Conservation (phyloP, 2,888 invertebrate genomes). For the Dimorphilus gyrociliatus region DNA sequence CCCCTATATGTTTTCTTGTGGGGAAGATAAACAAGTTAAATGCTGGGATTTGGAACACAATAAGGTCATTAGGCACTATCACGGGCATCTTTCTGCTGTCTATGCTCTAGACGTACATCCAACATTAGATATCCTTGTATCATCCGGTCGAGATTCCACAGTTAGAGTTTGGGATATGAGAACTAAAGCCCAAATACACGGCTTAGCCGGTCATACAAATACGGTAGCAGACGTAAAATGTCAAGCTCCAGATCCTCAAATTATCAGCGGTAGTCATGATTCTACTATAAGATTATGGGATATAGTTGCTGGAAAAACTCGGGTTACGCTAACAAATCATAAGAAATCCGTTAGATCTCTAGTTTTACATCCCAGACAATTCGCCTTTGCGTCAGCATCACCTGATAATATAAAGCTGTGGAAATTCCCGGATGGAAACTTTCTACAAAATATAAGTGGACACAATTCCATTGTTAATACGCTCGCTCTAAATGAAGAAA, state of each 20-base stretch:
- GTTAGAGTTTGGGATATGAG: conserved; percentile 96
- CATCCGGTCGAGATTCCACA: conserved; percentile 85
- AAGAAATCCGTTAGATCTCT: conserved; percentile 63
- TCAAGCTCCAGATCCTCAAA: conserved; percentile 83
- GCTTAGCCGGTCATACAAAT: conserved; percentile 84
- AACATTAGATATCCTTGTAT: conserved; percentile 77
- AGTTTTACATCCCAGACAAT: conserved; percentile 45
- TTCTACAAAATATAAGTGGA: conserved; percentile 86
- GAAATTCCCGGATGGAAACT: conserved; percentile 93
- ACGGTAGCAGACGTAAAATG: conserved; percentile 86
- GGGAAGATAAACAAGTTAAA: conserved; percentile 73
- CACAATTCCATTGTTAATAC: conserved; percentile 96
- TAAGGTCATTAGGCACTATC: conserved; percentile 89
- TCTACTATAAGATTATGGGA: conserved; percentile 94
- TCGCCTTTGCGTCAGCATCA: conserved; percentile 93
- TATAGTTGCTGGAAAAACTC: conserved; percentile 78
- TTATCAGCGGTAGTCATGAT: conserved; percentile 56
- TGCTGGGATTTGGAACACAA: conserved; percentile 99
- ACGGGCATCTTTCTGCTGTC: conserved; percentile 92
- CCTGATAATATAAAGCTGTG: conserved; percentile 98
- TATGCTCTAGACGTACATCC: conserved; percentile 86
- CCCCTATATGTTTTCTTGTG: conserved; percentile 95
- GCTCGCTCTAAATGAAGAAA: conserved; percentile 80
- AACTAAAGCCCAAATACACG: conserved; percentile 94
- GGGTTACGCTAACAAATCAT: conserved; percentile 89